Evolutionary conservation across 1,140 invertebrate genomes (phyloP), one percentile per base, ranked within the genome.

Genomic region (Calliphora vicina): DNA sequence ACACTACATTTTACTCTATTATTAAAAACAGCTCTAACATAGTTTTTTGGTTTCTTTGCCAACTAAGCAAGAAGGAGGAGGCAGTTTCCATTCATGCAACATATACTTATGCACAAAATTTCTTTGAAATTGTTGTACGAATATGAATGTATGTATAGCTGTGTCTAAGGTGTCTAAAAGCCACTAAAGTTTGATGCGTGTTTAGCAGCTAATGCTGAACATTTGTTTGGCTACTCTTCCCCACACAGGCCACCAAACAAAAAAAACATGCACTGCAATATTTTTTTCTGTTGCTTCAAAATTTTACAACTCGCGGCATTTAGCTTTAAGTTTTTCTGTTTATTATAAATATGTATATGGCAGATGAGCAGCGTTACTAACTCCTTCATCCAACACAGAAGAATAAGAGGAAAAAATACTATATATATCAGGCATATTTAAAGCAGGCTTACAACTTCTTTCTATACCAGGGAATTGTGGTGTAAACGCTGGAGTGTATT

Each of bases 101-200:
- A 13, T 17, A 57, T 29, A 29, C 5, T 57, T 15, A 57, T 57
- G 50, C 35, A 57, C 13, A 57, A n/a, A 57, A 3, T 57, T 57
- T 57, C 1, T 57, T 57, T 57, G 4, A 17, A 17, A n/a, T 15
- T 15, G 15, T 57, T 57, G 15, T 57, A n/a, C 15, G 1, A 57
- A 15, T 57, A 15, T 57, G 15, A 13, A 57, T 17, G n/a, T 13
- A 17, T n/a, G n/a, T 6, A 35, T 35, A 35, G 17, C 8, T n/a
- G n/a, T n/a, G n/a, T n/a, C n/a, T n/a, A 67, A 57, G 61, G 61
- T 67, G 61, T 67, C 61, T 67, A 23, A 67, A 25, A 67, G 20
- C 61, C 50, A 57, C 50, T 57, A 57, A 57, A 67, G 23, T 67
- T 67, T 67, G 61, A 67, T 67, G 61, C 61, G 61, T 67, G 61